Base-by-base conservation (phyloP, 2,888 invertebrate species). In the Polyommatus iphigenia region DNA sequence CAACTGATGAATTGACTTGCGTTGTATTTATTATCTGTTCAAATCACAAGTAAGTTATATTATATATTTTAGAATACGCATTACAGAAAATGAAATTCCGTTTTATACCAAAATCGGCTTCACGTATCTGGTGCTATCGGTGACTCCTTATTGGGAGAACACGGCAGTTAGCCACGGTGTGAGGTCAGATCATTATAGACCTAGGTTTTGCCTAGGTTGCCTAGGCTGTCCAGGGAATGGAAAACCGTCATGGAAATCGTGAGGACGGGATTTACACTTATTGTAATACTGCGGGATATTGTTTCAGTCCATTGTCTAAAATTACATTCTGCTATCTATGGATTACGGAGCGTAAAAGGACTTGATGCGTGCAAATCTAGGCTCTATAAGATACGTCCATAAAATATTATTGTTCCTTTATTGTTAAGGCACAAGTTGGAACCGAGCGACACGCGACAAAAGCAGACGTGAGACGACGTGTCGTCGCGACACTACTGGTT, bases 171-270 rank as follows among this genome's bases (percentile, higher is more conserved):
- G 67, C 29, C 15, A 32, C 67, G 67, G 67, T 67, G 67, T 67
- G 67, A 32, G 67, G 67, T 67, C 67, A 67, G 29, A 29, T 67
- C 67, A 29, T 67, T 67, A 67, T 67, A 20, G 67, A 62, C 62
- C 62, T 24, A 62, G 24, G 62, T 62, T 62, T 0, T 10, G 41
- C 41, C 50, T 50, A 15, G 15, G 57, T 57, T 57, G 57, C 20
- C 7, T n/a, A 20, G 15, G 59, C 5, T 59, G 59, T 29, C 67
- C 67, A 29, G 67, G 67, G 29, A 67, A 67, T 24, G 24, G 62
- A 10, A 54, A 54, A 32, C 62, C 20, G n/a, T 59, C 29, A 62
- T 67, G 29, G 67, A 13, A 32, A 18, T 67, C 67, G 29, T 32
- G 67, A 13, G 29, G 29, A 67, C 29, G 29, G 6, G 15, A 29